Percentiles rank a stretch among this genome's conserved stretches.
Evolutionary conservation across 2,888 invertebrate genomes (phyloP).

Genomic region (Noctua fimbriata): DNA sequence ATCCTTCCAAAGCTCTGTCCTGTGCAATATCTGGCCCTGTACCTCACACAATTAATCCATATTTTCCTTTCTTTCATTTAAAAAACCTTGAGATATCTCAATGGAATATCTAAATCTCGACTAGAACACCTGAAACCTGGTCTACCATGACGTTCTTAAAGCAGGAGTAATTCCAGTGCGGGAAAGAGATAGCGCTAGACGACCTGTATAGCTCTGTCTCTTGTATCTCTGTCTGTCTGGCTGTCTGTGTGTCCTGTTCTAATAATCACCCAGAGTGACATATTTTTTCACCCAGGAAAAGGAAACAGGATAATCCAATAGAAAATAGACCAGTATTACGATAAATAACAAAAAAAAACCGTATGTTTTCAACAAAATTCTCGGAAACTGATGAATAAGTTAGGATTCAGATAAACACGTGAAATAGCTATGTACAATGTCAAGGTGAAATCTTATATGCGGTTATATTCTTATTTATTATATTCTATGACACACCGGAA

Average conservation of each 20-base stretch:
- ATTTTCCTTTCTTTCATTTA: no score
- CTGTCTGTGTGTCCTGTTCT: no score
- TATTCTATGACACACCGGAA: neutral
- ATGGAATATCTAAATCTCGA: neutral
- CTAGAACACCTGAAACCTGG: neutral
- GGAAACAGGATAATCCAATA: constrained; percentile 20
- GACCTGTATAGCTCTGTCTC: no score
- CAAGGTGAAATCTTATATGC: constrained; percentile 39
- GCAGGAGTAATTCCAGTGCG: no score
- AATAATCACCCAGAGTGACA: neutral
- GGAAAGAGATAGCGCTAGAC: no score
- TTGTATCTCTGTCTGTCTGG: no score
- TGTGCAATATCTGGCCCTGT: no score
- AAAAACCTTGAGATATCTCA: no score
- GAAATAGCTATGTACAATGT: constrained; percentile 24
- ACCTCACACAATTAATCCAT: no score
- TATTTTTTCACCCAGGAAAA: neutral
- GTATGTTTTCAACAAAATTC: constrained; percentile 42
- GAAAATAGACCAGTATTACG: constrained; percentile 9
- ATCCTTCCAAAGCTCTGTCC: no score
- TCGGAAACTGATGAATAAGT: constrained; percentile 44
- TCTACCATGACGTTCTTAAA: no score
- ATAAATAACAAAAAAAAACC: constrained; percentile 20
- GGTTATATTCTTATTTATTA: neutral
- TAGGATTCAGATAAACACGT: neutral